phyloP scores from a whole-genome alignment of 23 tunicate species.

The Botrylloides violaceus region DNA sequence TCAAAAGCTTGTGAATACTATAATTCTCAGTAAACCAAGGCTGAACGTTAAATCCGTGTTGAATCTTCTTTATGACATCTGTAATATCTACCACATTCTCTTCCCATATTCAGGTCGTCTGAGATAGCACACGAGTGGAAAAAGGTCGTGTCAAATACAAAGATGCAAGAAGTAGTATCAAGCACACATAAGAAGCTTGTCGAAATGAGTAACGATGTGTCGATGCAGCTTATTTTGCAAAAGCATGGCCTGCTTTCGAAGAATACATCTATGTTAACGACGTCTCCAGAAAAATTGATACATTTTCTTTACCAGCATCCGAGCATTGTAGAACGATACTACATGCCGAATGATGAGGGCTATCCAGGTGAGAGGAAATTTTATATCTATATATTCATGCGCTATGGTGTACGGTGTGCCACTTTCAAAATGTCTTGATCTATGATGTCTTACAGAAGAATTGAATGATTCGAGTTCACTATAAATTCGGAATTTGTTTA shows the following conservation, averaged over 20 bases:
- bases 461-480: too few species aligned
- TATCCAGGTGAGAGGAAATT: conserved; percentile 83
- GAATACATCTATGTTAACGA: conserved; percentile 5
- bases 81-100: not conserved
- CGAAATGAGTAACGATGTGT: conserved; percentile 13
- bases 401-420: too few species aligned
- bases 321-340: conserved; percentile 42
- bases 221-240: conserved; percentile 3
- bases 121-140: not conserved
- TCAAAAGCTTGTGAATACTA: too few species aligned
- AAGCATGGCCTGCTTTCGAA: not conserved
- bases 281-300: conserved; percentile 39
- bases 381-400: too few species aligned
- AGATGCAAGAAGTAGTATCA: not conserved
- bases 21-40: not conserved
- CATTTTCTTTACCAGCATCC: conserved; percentile 47
- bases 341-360: conserved; percentile 42
- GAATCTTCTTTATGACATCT: too few species aligned
- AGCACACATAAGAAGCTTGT: conserved; percentile 22
- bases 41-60: too few species aligned
- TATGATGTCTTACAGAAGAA: too few species aligned
- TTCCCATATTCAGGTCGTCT: not conserved
- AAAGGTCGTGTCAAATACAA: not conserved
- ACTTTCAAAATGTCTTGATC: too few species aligned
- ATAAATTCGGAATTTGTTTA: too few species aligned